These are phyloP conservation scores for Mythimna ferrago DNA, from an alignment of 2,888 invertebrate species.

Conservation along the genomic window DNA sequence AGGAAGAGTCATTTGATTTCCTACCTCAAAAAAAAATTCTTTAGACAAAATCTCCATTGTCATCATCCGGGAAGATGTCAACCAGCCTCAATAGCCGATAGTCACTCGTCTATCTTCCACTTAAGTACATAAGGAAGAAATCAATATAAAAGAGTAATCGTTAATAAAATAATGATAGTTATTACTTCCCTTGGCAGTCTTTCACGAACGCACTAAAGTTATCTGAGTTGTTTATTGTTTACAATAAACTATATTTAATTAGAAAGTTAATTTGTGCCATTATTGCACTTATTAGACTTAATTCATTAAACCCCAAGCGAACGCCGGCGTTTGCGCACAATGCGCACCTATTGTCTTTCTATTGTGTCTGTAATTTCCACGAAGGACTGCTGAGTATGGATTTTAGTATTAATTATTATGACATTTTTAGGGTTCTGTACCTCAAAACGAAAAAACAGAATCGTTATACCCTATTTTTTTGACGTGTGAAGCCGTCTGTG, in stretches of 20 bases:
- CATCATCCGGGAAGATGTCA: background rate
- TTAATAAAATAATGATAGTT: slow-evolving; percentile 41
- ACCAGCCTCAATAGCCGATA: background rate
- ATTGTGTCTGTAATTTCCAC: no score
- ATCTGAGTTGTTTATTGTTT: slow-evolving; percentile 16
- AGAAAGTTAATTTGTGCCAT: slow-evolving; percentile 7
- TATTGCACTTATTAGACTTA: background rate
- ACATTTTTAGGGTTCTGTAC: no score
- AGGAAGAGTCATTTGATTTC: no score
- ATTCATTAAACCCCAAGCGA: no score
- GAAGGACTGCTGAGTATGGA: no score
- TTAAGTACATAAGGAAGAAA: slow-evolving; percentile 45
- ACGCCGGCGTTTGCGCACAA: no score
- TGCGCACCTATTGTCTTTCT: no score
- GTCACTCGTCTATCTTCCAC: background rate
- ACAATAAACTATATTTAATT: slow-evolving; percentile 31
- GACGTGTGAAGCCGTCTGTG: no score
- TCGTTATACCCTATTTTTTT: no score
- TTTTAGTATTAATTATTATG: no score
- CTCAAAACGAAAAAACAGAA: no score
- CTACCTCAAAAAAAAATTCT: no score
- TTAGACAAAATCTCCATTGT: background rate
- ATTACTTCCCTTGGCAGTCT: slow-evolving; percentile 35
- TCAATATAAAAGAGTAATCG: slow-evolving; percentile 31
- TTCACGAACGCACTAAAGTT: slow-evolving; percentile 13